These are phyloP conservation scores for Poliocrania exsul DNA, from an alignment of 2,797 vertebrate species.

Conservation along the genomic window DNA sequence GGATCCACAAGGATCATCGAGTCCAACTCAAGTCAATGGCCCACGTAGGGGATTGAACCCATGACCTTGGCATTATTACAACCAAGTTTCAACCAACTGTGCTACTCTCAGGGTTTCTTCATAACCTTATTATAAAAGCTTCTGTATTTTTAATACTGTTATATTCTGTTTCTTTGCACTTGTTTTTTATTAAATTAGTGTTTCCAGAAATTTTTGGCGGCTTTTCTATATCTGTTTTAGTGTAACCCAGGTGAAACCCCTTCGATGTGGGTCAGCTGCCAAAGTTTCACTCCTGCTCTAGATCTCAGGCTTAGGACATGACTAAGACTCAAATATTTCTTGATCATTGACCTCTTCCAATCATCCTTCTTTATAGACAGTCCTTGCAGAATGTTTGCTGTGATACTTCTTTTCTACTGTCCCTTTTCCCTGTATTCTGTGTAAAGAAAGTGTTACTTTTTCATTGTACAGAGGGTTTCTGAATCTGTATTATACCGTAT, in stretches of 20 bases:
- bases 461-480: not conserved
- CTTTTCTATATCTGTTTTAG: not conserved
- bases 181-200: not conserved
- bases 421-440: not conserved
- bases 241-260: not conserved
- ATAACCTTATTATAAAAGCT: not conserved
- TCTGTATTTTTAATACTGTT: not conserved
- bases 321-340: not conserved
- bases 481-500: not conserved
- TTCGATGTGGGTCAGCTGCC: not conserved
- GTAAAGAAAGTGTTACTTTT: not conserved
- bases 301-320: not conserved
- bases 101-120: not conserved
- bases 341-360: not conserved
- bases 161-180: not conserved
- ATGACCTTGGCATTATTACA: too few relatives aligned
- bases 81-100: too few relatives aligned
- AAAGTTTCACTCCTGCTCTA: not conserved
- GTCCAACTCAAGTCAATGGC: too few relatives aligned
- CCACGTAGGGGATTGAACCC: too few relatives aligned
- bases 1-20: too few relatives aligned
- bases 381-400: not conserved
- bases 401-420: not conserved
- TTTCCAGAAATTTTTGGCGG: fast-evolving
- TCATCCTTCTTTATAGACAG: not conserved